phyloP scores from a whole-genome alignment of 2,888 invertebrate genomes.

The Ophion obscuratus region DNA sequence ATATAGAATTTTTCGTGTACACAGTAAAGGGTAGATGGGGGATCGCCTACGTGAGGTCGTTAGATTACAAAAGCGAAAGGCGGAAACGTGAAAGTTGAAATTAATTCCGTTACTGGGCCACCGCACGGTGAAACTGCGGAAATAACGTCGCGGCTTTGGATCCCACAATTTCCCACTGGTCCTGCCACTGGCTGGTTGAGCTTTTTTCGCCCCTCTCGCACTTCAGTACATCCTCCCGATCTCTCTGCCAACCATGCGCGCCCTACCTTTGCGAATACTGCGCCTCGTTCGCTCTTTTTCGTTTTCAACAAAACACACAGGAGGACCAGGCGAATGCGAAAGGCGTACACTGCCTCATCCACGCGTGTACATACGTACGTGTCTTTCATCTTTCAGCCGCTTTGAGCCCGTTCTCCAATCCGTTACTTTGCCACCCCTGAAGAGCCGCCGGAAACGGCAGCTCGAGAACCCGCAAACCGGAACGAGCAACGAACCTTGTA shows the following conservation, averaged over 20 bases:
- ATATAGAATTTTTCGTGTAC: constrained; percentile 36
- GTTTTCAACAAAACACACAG: constrained; percentile 49
- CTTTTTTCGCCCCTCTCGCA: constrained; percentile 36
- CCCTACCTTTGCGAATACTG: neutral
- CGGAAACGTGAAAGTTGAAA: constrained; percentile 69
- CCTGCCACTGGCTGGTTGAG: constrained; percentile 42
- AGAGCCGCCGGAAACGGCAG: constrained; percentile 27
- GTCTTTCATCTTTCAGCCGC: constrained; percentile 20
- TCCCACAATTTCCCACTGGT: constrained; percentile 62
- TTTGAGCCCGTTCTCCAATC: constrained; percentile 48
- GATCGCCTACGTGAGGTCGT: constrained; percentile 46
- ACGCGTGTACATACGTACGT: neutral
- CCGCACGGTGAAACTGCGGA: constrained; percentile 62
- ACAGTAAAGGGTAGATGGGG: constrained; percentile 26
- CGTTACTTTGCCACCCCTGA: constrained; percentile 41
- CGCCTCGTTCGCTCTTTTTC: constrained; percentile 46
- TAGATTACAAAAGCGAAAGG: constrained; percentile 68
- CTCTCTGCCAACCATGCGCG: neutral
- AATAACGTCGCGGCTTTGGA: constrained; percentile 67
- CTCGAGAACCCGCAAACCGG: constrained; percentile 11
- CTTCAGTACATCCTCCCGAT: constrained; percentile 14
- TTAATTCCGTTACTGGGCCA: constrained; percentile 69
- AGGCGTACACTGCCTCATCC: constrained; percentile 18
- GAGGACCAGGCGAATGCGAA: neutral
- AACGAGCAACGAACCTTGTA: constrained; percentile 30